Percentiles rank a stretch among this genome's conserved stretches.
phyloP scores from a whole-genome alignment of 23 tunicate genomes.

The Pegea sp. region DNA sequence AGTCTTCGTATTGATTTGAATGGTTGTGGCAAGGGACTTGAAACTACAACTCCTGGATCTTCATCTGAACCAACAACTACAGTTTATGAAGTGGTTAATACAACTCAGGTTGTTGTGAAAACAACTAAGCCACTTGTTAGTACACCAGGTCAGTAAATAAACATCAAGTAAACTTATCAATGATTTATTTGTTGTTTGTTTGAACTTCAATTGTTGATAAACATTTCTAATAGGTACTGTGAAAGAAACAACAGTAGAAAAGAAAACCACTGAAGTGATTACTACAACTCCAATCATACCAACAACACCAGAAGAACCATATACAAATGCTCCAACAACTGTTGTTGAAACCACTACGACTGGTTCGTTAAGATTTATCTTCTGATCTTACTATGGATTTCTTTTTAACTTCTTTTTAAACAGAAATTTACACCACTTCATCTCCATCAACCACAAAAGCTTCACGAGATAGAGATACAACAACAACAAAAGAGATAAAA shows the following conservation, averaged over 20 bases:
- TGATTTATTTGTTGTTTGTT: background rate
- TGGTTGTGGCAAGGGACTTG: constrained; percentile 28
- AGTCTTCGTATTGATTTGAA: constrained; percentile 36
- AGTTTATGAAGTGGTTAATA: constrained; percentile 16
- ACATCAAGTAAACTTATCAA: background rate
- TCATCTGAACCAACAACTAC: constrained; percentile 17
- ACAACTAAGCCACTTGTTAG: constrained; percentile 4
- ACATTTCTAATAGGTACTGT: background rate
- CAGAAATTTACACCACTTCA: background rate
- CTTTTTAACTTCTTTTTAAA: background rate
- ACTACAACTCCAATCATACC: background rate
- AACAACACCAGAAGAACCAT: background rate
- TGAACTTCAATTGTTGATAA: background rate
- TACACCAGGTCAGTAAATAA: background rate
- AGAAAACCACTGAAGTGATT: background rate
- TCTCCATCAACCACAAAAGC: background rate
- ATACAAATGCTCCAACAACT: background rate
- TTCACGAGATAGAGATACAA: background rate
- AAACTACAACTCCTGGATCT: background rate
- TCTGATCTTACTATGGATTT: background rate
- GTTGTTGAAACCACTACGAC: background rate
- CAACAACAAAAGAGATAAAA: constrained; percentile 1
- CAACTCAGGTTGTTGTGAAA: constrained; percentile 4
- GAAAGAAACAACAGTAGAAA: constrained; percentile 1
- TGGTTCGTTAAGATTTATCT: background rate